Base-by-base conservation (phyloP, 1,140 invertebrate species). In the Brachionus plicatilis region DNA sequence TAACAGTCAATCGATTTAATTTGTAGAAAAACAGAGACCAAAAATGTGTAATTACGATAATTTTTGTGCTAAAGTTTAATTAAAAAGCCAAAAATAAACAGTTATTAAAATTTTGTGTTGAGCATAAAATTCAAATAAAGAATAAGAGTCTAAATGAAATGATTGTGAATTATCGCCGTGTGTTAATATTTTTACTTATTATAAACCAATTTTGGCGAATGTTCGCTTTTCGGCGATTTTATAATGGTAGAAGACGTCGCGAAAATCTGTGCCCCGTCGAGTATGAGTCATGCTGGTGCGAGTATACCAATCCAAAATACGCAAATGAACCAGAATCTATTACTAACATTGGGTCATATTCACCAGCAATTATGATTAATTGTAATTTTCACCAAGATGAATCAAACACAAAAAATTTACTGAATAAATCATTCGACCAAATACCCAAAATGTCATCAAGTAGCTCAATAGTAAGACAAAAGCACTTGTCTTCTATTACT, bases 221-320 rank as follows among this genome's bases (percentile, higher is more conserved):
- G 3, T 43, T 5, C 2, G 29, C 12, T 72, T 50, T 9, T 24
- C 17, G 72, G 12, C 20, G 20, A 37, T 9, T 27, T 12, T 20
- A 9, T 47, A 17, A 43, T 43, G 47, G 12, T 7, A 76, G 27
- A 50, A 76, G 11, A 12, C 41, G 72, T 50, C 45, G 24, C 11
- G 72, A 76, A 76, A 76, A 50, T 76, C 11, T 76, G 47, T 76
- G 72, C n/a, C 72, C 72, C 11, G 33, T 14, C 24, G 72, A 76
- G 20, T 76, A 76, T 24, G 72, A 76, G 50, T 17, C 43, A 76
- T 76, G 72, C 47, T 76, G 41, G 41, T 76, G 72, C 27, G 72
- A 76, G 27, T 76, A 76, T 50, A 76, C 43, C 17, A 76, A 76
- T 76, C 41, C 72, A 27, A 76, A 76, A 27, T 37, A 47, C 17